Conservation (phyloP, 2,888 invertebrate species). For the Dicycla oo region DNA sequence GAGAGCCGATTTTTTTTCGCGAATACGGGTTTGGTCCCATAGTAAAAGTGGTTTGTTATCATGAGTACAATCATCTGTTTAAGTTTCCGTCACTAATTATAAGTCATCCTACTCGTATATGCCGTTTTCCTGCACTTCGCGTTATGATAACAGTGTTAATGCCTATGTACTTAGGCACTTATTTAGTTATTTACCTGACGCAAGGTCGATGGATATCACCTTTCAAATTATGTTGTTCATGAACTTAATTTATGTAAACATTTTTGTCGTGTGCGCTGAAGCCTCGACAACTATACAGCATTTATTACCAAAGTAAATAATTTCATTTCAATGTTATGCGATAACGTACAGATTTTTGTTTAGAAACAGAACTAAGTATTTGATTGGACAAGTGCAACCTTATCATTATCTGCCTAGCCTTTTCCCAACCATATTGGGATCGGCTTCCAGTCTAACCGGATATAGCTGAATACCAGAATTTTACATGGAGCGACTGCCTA, state of each 20-base stretch:
- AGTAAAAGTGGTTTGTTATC: too few species aligned
- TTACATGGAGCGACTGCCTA: too few species aligned
- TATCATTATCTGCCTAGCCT: not conserved
- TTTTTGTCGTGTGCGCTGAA: slow-evolving; percentile 41
- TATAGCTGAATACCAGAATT: too few species aligned
- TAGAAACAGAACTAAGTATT: not conserved
- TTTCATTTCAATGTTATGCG: slow-evolving; percentile 14
- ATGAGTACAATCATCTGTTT: too few species aligned
- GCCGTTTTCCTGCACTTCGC: slow-evolving; percentile 22
- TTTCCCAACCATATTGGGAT: too few species aligned
- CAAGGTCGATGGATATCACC: slow-evolving; percentile 54
- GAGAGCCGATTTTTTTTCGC: too few species aligned
- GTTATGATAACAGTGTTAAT: slow-evolving; percentile 46
- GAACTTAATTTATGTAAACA: slow-evolving; percentile 46
- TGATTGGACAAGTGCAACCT: not conserved
- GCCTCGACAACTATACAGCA: slow-evolving; percentile 19
- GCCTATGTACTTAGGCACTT: slow-evolving; percentile 38
- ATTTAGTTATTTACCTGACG: slow-evolving; percentile 43
- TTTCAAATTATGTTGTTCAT: slow-evolving; percentile 47
- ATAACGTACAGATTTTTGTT: not conserved
- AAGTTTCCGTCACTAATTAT: too few species aligned
- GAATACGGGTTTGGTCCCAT: too few species aligned
- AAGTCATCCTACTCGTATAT: not conserved
- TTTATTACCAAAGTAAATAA: slow-evolving; percentile 20
- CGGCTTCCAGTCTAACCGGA: too few species aligned